Base-by-base conservation (phyloP, 2,113 vertebrate genomes). In the Myotis davidii region DNA sequence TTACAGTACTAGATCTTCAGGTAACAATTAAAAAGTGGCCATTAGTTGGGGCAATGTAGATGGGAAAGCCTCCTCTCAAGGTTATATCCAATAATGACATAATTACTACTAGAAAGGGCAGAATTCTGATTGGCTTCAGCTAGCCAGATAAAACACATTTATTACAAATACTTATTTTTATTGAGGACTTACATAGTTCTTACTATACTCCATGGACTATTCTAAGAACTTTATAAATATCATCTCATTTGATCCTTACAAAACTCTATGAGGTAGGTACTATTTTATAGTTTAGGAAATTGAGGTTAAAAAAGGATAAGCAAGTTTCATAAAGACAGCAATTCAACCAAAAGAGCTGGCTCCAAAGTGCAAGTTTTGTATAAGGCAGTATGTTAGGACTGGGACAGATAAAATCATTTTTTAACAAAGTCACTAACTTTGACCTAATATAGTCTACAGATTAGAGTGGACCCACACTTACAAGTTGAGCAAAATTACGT, bases 161-260 rank as follows among this genome's bases (percentile, higher is more conserved):
- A 23, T 82, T 88, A 50, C 32, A 88, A 72, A 83, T 42, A 67
- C 56, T 85, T 86, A 52, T 85, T 90, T 91, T 88, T 87, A 89
- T 29, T 45, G 79, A 81, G 34, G 7, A 81, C 5, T 67, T 93
- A 16, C 37, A 45, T 21, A 72, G 21, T 84, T 54, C 18, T 70
- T 85, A 65, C 42, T 78, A 32, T 59, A 70, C 7, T 77, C 39
- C n/a, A 50, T 88, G 29, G 12, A 88, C 59, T 67, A 9, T 13
- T 92, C n/a, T 78, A 82, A 17, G 34, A 83, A 67, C 18, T 83
- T 78, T 25, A 67, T 39, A 86, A 59, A n/a, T 61, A 48, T 88
- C n/a, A 42, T 78, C 52, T 79, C 16, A 52, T 84, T 69, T 59
- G 10, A 70, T 79, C 18, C 76, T 85, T 85, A 70, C 9, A 72